Percentiles rank a stretch among this genome's conserved stretches.
Conservation (phyloP, 1,140 invertebrate species). For the Forficula auricularia region DNA sequence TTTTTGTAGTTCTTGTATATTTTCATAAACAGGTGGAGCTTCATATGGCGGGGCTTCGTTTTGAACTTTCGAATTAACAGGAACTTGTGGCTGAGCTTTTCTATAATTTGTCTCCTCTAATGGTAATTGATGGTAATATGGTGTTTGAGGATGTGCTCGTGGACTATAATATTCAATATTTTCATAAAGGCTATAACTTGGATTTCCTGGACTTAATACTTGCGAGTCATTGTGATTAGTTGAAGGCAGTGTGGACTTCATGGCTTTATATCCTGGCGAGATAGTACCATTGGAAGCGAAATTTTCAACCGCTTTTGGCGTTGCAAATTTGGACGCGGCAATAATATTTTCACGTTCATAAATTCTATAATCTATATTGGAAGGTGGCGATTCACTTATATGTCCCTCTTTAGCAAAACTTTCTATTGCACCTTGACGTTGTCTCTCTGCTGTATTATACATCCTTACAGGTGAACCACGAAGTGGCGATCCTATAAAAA, state of each 20-base stretch:
- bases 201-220: slow-evolving; percentile 14
- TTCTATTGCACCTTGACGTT: slow-evolving; percentile 30
- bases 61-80: slow-evolving; percentile 34
- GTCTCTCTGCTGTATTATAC: slow-evolving; percentile 20
- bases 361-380: slow-evolving; percentile 34
- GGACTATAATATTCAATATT: slow-evolving; percentile 58
- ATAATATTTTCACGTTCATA: slow-evolving; percentile 46
- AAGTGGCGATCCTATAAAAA: too few species aligned
- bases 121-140: slow-evolving; percentile 40
- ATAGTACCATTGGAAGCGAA: slow-evolving; percentile 18
- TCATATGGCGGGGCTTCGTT: slow-evolving; percentile 35
- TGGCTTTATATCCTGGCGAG: slow-evolving; percentile 26
- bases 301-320: slow-evolving; percentile 49
- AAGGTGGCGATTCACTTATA: slow-evolving; percentile 6
- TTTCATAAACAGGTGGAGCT: slow-evolving; percentile 50
- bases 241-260: slow-evolving; percentile 32
- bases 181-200: slow-evolving; percentile 50
- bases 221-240: slow-evolving; percentile 12
- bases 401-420: slow-evolving; percentile 29
- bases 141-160: slow-evolving; percentile 29
- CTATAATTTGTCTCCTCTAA: slow-evolving; percentile 31
- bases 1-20: slow-evolving; percentile 38
- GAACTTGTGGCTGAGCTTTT: slow-evolving; percentile 51
- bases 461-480: neutral
- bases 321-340: slow-evolving; percentile 55